Base-by-base conservation (phyloP, 1,140 invertebrate species). In the Drosophila arawakana region DNA sequence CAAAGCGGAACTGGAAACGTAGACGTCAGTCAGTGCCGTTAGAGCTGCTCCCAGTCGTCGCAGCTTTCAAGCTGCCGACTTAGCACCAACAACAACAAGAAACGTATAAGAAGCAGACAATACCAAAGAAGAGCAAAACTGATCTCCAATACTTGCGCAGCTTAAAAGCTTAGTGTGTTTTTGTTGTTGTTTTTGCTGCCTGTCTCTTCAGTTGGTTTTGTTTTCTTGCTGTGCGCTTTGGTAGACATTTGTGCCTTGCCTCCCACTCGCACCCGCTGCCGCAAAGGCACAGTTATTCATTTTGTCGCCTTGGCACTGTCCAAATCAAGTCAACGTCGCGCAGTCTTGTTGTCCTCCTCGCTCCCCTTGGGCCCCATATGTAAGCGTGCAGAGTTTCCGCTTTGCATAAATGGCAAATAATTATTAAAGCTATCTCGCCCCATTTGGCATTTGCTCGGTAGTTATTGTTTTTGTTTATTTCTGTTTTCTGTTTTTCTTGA, bases 1-100 rank as follows among this genome's bases (percentile, higher is more conserved):
- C 80, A 84, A 89, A 89, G 84, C 85, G 85, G 84, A 89, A 89
- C 81, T 84, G 69, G 75, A 75, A 84, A 84, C 74, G 59, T 74
- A 61, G 74, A 84, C 76, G 73, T 70, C 80, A 65, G 69, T 59
- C 54, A 68, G 69, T 88, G 73, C 83, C 82, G 83, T 88, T 86
- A 88, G 77, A 77, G 80, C 67, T 73, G 83, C 73, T 78, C 75
- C 75, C 68, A 81, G 25, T 30, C 25, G 25, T 30, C 25, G 25
- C 25, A 30, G 80, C 61, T 81, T 58, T 54, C 63, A 69, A 86
- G 72, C 65, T 75, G 72, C 66, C 77, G 77, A 72, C 62, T 60
- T 11, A 62, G 55, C 61, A 61, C 34, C 54, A 50, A 60, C 37
- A 73, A 65, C 54, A 74, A 37, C 50, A 67, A 35, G 44, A 65